These are phyloP conservation scores for Actenoides lindsayi DNA, from an alignment of 2,113 vertebrate species.

Conservation along the genomic window DNA sequence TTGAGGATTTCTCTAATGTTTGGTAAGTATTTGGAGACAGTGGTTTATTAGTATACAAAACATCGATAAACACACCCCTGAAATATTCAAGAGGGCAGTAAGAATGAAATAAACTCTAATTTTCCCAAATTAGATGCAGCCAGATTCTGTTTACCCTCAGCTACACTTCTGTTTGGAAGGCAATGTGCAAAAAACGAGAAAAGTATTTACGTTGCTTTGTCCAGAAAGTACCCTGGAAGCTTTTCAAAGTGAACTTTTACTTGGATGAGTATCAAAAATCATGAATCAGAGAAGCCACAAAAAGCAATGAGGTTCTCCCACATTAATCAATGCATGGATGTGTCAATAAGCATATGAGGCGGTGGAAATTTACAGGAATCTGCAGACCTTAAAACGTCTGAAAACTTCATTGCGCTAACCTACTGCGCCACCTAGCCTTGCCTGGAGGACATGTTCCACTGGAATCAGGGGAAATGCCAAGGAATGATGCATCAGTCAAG, in stretches of 20 bases:
- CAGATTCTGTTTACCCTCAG: neutral
- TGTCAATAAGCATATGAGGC: neutral
- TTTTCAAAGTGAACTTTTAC: neutral
- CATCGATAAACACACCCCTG: conserved; percentile 18
- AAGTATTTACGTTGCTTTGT: neutral
- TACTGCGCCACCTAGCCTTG: conserved; percentile 53
- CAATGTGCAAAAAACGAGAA: neutral
- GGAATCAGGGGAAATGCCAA: neutral
- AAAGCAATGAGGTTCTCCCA: neutral
- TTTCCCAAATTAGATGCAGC: conserved; percentile 35
- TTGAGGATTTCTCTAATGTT: conserved; percentile 18
- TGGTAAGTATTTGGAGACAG: conserved; percentile 25
- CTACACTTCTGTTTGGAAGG: neutral
- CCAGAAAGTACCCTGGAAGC: neutral
- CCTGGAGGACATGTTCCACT: neutral
- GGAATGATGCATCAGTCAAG: neutral
- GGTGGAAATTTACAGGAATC: conserved; percentile 59
- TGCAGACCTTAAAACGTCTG: neutral
- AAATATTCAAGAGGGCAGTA: neutral
- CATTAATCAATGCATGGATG: neutral
- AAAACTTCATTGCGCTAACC: neutral
- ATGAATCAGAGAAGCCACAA: neutral
- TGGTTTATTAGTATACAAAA: conserved; percentile 40
- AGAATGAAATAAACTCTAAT: conserved; percentile 36
- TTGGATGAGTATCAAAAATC: neutral